Conservation (phyloP, 2,113 vertebrate species). For the Seriola rivoliana region DNA sequence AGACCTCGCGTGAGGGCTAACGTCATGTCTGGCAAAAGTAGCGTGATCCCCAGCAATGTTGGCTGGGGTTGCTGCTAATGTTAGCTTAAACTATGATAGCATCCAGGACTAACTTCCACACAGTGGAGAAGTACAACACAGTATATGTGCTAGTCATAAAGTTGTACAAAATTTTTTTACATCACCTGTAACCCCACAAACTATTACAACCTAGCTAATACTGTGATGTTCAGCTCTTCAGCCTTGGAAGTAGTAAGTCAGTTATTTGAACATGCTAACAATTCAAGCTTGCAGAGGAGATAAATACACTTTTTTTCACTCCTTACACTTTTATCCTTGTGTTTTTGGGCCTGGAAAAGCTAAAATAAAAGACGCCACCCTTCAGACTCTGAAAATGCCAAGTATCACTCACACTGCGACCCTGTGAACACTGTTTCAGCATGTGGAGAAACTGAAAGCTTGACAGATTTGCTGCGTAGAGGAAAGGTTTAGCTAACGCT, state of each 20-base stretch:
- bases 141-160: background rate
- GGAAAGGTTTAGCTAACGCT: background rate
- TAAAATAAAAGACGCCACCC: background rate
- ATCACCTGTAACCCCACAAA: background rate
- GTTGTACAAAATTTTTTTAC: background rate
- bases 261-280: background rate
- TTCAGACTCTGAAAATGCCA: background rate
- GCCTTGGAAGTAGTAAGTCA: background rate
- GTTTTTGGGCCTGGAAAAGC: background rate
- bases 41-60: too few relatives aligned
- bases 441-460: background rate
- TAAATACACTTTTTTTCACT: background rate
- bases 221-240: background rate
- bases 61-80: background rate
- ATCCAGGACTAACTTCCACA: too few relatives aligned
- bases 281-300: background rate
- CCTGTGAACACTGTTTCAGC: background rate
- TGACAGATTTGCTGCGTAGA: background rate
- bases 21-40: too few relatives aligned
- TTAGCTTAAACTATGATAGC: too few relatives aligned
- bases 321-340: background rate
- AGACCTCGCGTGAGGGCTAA: background rate
- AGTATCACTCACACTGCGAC: background rate
- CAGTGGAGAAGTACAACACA: background rate
- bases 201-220: background rate